These are phyloP conservation scores for Serilophus lunatus DNA, from an alignment of 2,113 vertebrate genomes.

Conservation along the genomic window DNA sequence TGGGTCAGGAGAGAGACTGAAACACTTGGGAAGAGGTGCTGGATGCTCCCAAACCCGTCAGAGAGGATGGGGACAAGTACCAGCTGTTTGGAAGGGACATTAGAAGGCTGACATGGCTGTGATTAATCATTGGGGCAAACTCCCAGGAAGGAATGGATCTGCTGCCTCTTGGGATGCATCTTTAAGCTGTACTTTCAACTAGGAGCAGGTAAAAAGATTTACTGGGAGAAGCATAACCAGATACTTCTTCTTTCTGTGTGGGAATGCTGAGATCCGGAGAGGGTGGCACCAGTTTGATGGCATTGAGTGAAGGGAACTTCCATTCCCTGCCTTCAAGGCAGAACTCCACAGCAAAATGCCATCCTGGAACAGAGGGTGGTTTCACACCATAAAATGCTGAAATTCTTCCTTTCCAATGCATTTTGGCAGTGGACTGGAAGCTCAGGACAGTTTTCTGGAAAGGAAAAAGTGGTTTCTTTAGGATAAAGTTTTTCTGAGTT, in stretches of 20 bases:
- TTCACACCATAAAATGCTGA: neutral
- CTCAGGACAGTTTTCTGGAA: neutral
- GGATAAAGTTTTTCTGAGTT: neutral
- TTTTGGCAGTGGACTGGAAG: neutral
- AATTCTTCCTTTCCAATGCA: accelerated
- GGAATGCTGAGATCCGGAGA: neutral
- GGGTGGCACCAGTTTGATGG: neutral
- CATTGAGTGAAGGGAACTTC: neutral
- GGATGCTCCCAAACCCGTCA: accelerated
- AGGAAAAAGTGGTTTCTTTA: neutral
- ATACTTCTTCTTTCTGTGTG: too few relatives aligned
- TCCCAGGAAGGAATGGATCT: neutral
- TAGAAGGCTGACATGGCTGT: neutral
- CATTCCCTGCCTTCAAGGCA: neutral
- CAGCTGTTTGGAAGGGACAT: neutral
- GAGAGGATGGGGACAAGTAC: neutral
- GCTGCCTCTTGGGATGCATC: neutral
- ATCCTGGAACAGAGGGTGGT: neutral
- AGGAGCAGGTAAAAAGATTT: neutral
- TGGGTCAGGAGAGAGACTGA: neutral
- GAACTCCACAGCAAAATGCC: neutral
- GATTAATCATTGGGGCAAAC: neutral
- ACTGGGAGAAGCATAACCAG: neutral
- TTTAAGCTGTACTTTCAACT: neutral
- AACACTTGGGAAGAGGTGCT: neutral